Percentiles rank a stretch among this genome's conserved stretches.
Evolutionary conservation across 2,113 vertebrate genomes (phyloP).

Genomic region (Macrotus californicus): DNA sequence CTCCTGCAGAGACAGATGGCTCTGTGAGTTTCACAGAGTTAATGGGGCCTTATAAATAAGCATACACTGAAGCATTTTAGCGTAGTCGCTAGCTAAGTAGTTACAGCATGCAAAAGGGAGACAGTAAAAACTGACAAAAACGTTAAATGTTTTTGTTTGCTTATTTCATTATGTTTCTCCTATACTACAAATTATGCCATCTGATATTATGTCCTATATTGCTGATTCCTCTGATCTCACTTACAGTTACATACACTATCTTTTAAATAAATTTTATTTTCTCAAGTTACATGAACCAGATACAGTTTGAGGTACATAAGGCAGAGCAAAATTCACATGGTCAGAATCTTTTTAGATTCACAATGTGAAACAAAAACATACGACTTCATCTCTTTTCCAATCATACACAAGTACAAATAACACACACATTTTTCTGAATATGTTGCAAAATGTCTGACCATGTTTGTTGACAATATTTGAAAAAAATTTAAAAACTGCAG

Average conservation of each 20-base stretch:
- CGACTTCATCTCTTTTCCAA: not conserved
- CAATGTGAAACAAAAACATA: not conserved
- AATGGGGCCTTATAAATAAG: not conserved
- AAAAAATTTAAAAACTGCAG: not conserved
- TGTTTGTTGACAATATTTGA: not conserved
- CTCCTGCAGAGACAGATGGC: not conserved
- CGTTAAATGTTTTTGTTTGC: not conserved
- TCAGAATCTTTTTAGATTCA: not conserved
- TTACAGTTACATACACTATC: not conserved
- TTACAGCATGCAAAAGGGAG: not conserved
- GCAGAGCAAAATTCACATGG: not conserved
- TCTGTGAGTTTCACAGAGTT: not conserved
- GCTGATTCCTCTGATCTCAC: not conserved
- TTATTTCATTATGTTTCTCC: not conserved
- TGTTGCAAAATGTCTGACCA: not conserved
- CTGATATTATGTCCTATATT: not conserved
- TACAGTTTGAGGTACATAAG: not conserved
- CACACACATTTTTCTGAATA: not conserved
- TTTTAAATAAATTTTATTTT: conserved; percentile 18
- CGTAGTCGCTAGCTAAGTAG: not conserved
- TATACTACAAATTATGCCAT: not conserved
- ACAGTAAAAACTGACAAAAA: not conserved
- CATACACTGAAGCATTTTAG: not conserved
- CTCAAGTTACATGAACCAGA: not conserved
- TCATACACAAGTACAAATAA: not conserved